Base-by-base conservation (phyloP, 2,113 vertebrate genomes). In the Oryzias melastigma region DNA sequence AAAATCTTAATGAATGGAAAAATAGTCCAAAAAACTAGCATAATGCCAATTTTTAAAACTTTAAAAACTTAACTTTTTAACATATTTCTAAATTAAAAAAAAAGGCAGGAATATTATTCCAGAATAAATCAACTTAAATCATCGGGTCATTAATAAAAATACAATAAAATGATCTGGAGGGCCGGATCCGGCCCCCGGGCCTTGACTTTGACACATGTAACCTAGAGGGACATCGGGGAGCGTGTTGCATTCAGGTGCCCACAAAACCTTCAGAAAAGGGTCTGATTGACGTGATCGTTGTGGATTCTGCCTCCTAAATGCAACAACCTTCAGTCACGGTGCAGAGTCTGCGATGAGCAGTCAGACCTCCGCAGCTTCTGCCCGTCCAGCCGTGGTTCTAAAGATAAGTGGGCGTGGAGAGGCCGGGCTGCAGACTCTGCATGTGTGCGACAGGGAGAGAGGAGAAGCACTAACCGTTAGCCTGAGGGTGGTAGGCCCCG, bases 401-500 rank as follows among this genome's bases (percentile, higher is more conserved):
- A 54, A 53, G 14, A 25, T 14, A 69, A 15, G 60, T 3, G 13
- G 14, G 3, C 17, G 35, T 57, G 17, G 22, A 0, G 0, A 27
- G 25, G 35, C 46, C 35, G 35, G 35, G 25, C 29, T 16, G 27
- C 52, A 59, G 67, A 17, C 71, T 65, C 73, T 77, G 71, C 64
- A 74, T 71, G 61, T 62, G 64, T 44, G 35, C 29, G 48, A 25
- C 40, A 51, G 51, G 53, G 48, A 62, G 13, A 43, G 47, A 75
- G 66, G 73, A 52, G 78, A 64, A 68, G 52, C 78, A 88, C 92
- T 92, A 94, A 95, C 97, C 97, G 90, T 98, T 97, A 65, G 96
- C 93, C 83, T 98, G 97, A 70, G 95, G 95, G 81, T 94, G 90
- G 88, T 95, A 98, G 75, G 93, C 92, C 74, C 93, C 91, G 55